Evolutionary conservation across 2,888 invertebrate species (phyloP), one percentile per base, ranked within the genome.

Genomic region (Himalopsyche japonica): DNA sequence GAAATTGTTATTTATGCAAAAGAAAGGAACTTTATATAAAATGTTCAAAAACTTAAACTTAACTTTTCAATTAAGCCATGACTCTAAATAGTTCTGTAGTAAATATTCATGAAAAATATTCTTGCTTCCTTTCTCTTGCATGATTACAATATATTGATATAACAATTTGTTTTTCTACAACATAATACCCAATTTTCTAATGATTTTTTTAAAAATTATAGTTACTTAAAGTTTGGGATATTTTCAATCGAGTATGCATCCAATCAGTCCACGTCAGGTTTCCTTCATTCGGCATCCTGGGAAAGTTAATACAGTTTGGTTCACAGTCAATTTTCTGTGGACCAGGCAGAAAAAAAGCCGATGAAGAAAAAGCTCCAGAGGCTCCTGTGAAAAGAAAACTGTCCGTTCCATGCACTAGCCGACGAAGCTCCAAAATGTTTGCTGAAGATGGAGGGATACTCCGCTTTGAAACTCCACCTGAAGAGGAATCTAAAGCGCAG

Each of bases 201-300:
- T 43, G 43, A 12, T 20, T 1, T n/a, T 48, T n/a, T 34, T 15
- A 24, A 57, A 82, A 84, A 76, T 88, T 89, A 10, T 89, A 94
- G 94, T 90, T 91, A 30, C 87, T 94, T 15, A 93, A 94, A 88
- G 90, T 94, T 37, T 94, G 94, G 94, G 93, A 94, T 87, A 88
- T 94, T 57, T 92, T 92, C 86, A 93, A 93, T 85, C 92, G 93
- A 84, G 91, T 90, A 82, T 91, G 94, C 77, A 89, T 94, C 5
- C 94, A 94, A 88, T 93, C 92, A 0, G 88, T 94, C 24, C 91
- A 91, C 85, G 89, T 94, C 20, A 91, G 91, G 85, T 94, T 93
- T 86, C 94, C 94, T 0, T 92, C 93, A 34, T 91, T 94, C 76
- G 92, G 92, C 1, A 91, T 93, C 1, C 89, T 93, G 20, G 94